A percentile compares a stretch with the other conserved stretches of the same genome.
Conservation (phyloP, 2,888 invertebrate genomes). For the Tipula confusa region DNA sequence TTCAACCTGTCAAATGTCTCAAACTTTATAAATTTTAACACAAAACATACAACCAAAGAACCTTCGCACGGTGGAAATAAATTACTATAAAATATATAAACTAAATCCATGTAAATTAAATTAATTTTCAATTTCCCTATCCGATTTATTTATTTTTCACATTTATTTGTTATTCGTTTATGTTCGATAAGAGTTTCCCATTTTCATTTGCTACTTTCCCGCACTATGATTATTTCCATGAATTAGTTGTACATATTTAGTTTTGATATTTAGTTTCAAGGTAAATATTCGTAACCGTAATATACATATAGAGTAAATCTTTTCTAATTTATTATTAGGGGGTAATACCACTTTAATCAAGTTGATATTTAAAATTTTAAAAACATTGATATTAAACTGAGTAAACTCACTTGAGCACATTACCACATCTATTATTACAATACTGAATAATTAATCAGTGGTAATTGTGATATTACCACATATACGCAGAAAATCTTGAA, state of each 20-base stretch:
- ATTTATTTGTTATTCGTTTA: background rate
- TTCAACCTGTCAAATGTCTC: background rate
- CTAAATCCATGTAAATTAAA: background rate
- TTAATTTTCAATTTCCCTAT: background rate
- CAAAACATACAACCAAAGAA: background rate
- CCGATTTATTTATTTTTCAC: background rate
- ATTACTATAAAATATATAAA: background rate
- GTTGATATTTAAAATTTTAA: too few species aligned
- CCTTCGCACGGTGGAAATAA: background rate
- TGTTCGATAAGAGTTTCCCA: background rate
- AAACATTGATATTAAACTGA: too few species aligned
- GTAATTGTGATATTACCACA: too few species aligned
- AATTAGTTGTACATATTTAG: too few species aligned
- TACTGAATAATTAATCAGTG: too few species aligned
- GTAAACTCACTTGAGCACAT: too few species aligned
- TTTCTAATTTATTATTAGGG: too few species aligned
- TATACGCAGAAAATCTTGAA: too few species aligned
- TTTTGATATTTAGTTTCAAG: background rate
- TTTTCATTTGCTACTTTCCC: background rate
- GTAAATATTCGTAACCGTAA: background rate
- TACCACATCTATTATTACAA: too few species aligned
- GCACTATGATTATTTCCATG: background rate
- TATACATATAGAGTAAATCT: too few species aligned
- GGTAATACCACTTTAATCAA: too few species aligned
- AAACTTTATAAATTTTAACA: background rate